Evolutionary conservation across 2,113 vertebrate species (phyloP), one percentile per base, ranked within the genome.

Genomic region (Craseonycteris thonglongyai): DNA sequence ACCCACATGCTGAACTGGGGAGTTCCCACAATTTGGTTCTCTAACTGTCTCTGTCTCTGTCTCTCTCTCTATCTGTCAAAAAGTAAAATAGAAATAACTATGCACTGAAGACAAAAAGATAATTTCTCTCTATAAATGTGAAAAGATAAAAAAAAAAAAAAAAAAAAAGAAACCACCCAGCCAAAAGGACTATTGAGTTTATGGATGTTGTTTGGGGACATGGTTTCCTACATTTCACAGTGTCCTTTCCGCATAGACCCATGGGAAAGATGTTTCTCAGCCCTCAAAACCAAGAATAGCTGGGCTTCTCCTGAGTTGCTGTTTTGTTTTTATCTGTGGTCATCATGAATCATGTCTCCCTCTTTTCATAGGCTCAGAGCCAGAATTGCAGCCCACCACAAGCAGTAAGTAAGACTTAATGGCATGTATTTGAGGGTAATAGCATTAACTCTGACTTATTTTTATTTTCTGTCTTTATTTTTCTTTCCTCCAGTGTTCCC

Each of bases 241-340:
- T 66, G 49, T 78, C 83, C 22, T 91, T 88, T 94, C 63, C 59
- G 58, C 58, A 16, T 5, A 24, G 80, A 42, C 61, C n/a, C 93
- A 80, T 78, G 92, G 90, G 95, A 78, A 86, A 97, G 95, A 93
- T 54, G 14, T 90, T 72, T 86, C 51, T 79, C 72, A 45, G 79
- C 86, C 40, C 72, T 94, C 71, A 82, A 94, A 94, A 95, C 69
- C 49, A 83, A 68, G 95, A 93, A 87, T 66, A 96, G 71, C 65
- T 88, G 84, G 63, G 7, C n/a, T 95, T 94, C 89, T 89, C 74
- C 56, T 87, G 87, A 95, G 40, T 26, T 76, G 28, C 66, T 87
- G 45, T 79, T 96, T 93, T 96, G 82, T 94, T 96, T 97, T 91
- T 83, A 94, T 94, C 92, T 96, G 95, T 94, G 93, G 93, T 94